phyloP scores from a whole-genome alignment of 92 coral and sea anemone species.

The Zoanthus solanderi region DNA sequence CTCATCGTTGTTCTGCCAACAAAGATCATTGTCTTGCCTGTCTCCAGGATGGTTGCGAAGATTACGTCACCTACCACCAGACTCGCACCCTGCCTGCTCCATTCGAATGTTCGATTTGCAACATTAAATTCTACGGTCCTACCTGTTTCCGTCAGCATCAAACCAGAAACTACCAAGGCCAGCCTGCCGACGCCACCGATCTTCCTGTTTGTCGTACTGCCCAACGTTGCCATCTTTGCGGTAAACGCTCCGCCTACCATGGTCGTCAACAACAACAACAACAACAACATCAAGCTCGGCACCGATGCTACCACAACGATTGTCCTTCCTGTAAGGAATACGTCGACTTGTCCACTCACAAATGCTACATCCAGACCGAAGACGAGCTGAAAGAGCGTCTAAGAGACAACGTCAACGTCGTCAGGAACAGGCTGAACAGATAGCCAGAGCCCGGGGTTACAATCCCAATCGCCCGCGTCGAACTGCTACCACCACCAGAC shows the following conservation, averaged over 20 bases:
- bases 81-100: constrained; percentile 15
- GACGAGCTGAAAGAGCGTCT: not conserved
- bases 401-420: not conserved
- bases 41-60: not conserved
- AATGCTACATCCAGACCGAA: constrained; percentile 21
- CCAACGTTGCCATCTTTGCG: not conserved
- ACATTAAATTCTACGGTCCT: not conserved
- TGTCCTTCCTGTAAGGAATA: not conserved
- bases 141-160: not conserved
- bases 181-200: not conserved
- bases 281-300: not conserved
- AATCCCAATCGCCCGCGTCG: constrained; percentile 9
- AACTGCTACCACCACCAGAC: constrained; percentile 6
- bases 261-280: not conserved
- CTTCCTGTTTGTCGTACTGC: not conserved
- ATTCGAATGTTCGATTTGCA: not conserved
- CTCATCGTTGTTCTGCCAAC: constrained; percentile 6
- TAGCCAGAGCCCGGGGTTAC: not conserved
- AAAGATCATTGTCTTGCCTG: constrained; percentile 9
- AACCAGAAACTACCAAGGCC: constrained; percentile 6
- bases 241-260: not conserved
- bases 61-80: constrained; percentile 21
- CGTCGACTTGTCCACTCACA: not conserved
- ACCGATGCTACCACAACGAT: not conserved
- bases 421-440: not conserved